Conservation (phyloP, 1,140 invertebrate species). For the Diprion similis region DNA sequence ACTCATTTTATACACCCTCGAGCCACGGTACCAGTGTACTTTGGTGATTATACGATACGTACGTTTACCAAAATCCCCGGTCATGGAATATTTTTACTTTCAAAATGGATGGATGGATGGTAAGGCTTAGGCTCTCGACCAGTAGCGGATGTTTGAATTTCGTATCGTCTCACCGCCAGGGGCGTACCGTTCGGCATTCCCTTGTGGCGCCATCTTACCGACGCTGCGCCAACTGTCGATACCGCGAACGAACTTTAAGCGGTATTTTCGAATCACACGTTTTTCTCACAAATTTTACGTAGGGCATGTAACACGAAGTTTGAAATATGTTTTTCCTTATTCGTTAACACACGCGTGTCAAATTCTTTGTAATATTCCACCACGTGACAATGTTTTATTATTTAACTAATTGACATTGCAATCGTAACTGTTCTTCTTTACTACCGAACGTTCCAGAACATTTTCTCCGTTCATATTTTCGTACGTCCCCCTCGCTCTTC, state of each 20-base stretch:
- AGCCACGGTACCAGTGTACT: background rate
- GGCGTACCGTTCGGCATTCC: constrained; percentile 25
- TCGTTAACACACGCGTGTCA: too few relatives aligned
- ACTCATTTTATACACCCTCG: background rate
- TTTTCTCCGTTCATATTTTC: too few relatives aligned
- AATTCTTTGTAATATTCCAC: too few relatives aligned
- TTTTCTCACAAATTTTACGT: background rate
- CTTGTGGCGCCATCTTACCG: constrained; percentile 26
- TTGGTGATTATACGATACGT: background rate
- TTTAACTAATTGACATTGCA: too few relatives aligned
- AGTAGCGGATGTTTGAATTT: constrained; percentile 39
- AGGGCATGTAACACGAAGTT: too few relatives aligned
- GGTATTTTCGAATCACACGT: background rate
- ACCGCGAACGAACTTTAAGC: constrained; percentile 2
- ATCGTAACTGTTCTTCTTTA: too few relatives aligned
- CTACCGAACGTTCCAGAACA: too few relatives aligned
- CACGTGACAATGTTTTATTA: too few relatives aligned
- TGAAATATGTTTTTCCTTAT: too few relatives aligned
- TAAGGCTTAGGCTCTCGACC: background rate
- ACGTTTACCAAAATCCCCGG: constrained; percentile 37
- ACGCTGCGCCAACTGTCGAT: constrained; percentile 17
- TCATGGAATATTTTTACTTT: constrained; percentile 53
- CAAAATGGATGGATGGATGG: constrained; percentile 46
- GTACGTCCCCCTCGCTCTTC: too few relatives aligned
- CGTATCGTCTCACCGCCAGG: constrained; percentile 25